phyloP scores from a whole-genome alignment of 2,113 vertebrate genomes.

The Lagenorhynchus albirostris region DNA sequence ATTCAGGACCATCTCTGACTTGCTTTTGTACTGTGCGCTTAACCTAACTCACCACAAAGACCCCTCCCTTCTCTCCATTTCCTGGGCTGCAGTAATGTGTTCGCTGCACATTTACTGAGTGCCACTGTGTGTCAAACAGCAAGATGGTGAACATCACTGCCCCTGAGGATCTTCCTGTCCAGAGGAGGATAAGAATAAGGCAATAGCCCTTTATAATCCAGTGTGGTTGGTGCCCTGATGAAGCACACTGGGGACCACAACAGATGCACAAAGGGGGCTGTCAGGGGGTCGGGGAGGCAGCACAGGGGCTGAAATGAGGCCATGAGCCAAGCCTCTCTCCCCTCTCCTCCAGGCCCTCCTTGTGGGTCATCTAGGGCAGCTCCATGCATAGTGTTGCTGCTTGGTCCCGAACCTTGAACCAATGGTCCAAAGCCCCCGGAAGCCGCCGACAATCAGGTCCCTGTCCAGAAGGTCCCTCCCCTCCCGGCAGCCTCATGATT shows the following conservation, averaged over 20 bases:
- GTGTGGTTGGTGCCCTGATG: too few species aligned
- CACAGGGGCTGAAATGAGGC: background rate
- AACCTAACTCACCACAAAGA: background rate
- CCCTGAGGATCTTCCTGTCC: background rate
- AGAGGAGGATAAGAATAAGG: background rate
- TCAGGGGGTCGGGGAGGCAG: background rate
- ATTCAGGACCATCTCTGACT: background rate
- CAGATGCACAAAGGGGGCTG: background rate
- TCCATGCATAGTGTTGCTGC: fast-evolving
- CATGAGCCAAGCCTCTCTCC: too few species aligned
- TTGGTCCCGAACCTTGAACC: background rate
- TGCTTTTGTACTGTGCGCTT: background rate
- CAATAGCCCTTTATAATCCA: background rate
- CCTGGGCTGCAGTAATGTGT: background rate
- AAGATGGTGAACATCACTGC: background rate
- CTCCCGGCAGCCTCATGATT: constrained; percentile 1
- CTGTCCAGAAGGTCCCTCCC: background rate
- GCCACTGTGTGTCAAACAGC: background rate
- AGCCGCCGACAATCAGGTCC: background rate
- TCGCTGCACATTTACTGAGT: background rate
- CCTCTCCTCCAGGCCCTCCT: background rate
- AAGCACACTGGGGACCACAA: background rate
- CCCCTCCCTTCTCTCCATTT: background rate
- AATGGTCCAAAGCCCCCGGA: background rate
- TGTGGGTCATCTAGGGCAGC: background rate